Percentiles rank a stretch among this genome's conserved stretches.
Evolutionary conservation across 23 tunicate species (phyloP).

Genomic region (Oikopleura albicans): DNA sequence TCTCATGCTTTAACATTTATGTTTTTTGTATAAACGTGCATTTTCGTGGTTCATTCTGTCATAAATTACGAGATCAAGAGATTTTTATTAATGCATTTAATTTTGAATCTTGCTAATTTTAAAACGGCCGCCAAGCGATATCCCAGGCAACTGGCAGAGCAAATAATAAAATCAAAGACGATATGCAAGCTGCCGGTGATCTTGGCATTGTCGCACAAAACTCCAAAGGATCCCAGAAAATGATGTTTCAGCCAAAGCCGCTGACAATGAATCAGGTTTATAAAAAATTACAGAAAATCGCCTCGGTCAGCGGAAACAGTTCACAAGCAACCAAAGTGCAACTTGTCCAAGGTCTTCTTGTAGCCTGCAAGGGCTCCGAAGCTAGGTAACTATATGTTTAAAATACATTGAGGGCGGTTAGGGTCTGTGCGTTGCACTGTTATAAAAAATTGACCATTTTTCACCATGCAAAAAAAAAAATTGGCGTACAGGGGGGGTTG

Average conservation of each 20-base stretch:
- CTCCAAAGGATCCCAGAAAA: constrained; percentile 37
- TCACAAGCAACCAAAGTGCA: constrained; percentile 58
- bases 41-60: background rate
- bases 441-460: no score
- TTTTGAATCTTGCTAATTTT: constrained; percentile 24
- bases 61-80: background rate
- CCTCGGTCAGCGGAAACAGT: constrained; percentile 42
- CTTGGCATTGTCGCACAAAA: constrained; percentile 77
- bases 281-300: constrained; percentile 59
- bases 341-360: constrained; percentile 46
- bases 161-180: constrained; percentile 42
- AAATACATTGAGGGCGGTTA: no score
- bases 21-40: background rate
- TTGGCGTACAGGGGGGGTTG: no score
- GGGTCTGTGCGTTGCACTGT: no score
- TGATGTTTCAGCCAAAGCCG: constrained; percentile 82
- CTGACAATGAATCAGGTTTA: constrained; percentile 46
- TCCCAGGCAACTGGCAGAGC: constrained; percentile 70
- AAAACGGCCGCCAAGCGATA: constrained; percentile 46
- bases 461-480: no score
- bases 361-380: constrained; percentile 73
- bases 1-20: no score
- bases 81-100: background rate
- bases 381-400: constrained; percentile 56
- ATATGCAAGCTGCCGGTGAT: constrained; percentile 53